Base-by-base conservation (phyloP, 2,888 invertebrate species). In the Pyrochroa serraticornis region DNA sequence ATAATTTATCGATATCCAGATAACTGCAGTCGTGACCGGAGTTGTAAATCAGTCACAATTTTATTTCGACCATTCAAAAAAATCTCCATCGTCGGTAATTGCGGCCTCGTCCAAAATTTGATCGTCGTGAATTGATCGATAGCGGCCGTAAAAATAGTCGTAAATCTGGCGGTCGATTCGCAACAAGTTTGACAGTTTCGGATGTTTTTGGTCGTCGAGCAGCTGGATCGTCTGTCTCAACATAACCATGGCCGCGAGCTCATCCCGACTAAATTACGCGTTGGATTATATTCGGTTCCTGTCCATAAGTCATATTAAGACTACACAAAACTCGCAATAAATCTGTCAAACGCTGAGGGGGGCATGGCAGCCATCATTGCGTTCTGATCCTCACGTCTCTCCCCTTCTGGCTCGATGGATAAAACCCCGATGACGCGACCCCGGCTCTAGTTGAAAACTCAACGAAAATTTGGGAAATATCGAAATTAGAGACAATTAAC, bases 301-400 rank as follows among this genome's bases (percentile, higher is more conserved):
- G 78, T 79, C 78, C 79, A 80, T 80, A 80, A 80, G 79, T 80
- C 79, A 80, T 80, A 79, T 79, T 80, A 80, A 80, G 79, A 80
- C 79, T 79, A 79, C 75, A 77, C 77, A 77, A 77, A 78, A 79
- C 76, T 77, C 68, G 78, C 76, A 76, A 80, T 80, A 80, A 80
- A 80, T 80, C 79, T 80, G 79, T 80, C 79, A 79, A 75, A 77
- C 71, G 64, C 71, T 72, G 70, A 72, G 75, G 75, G 75, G 77
- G 76, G 77, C 71, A 64, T 70, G 74, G 72, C 74, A 74, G 72
- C 74, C 68, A 71, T 71, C 71, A 69, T 67, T 66, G 69, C 53
- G 54, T 60, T 54, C 59, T 63, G 60, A 63, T 64, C 62, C 60
- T 51, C 65, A 54, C 62, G 55, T 59, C 60, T 60, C 60, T 58